These are phyloP conservation scores for Xestia rhomboidea DNA, from an alignment of 2,888 invertebrate genomes.

Conservation along the genomic window DNA sequence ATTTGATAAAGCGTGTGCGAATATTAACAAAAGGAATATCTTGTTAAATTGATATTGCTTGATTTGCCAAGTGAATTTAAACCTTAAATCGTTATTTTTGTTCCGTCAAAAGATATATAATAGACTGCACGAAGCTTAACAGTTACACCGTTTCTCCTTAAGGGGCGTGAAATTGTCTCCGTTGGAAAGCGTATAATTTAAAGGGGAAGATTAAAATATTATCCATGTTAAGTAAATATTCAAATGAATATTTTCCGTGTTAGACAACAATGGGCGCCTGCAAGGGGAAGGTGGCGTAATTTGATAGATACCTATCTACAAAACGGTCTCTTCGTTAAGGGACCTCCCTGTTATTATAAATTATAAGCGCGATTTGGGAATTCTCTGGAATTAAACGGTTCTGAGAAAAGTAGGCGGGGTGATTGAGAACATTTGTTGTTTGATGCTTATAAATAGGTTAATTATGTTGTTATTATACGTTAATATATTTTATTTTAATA, in stretches of 20 bases:
- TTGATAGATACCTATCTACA: slow-evolving; percentile 91
- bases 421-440: slow-evolving; percentile 68
- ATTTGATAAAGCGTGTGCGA: slow-evolving; percentile 91
- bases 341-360: slow-evolving; percentile 89
- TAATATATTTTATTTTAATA: no score
- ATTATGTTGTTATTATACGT: slow-evolving; percentile 31
- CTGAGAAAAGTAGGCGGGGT: slow-evolving; percentile 77
- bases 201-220: slow-evolving; percentile 92
- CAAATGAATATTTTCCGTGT: slow-evolving; percentile 91
- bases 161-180: slow-evolving; percentile 89
- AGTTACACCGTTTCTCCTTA: slow-evolving; percentile 82
- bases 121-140: slow-evolving; percentile 73
- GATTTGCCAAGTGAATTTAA: slow-evolving; percentile 75
- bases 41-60: slow-evolving; percentile 90
- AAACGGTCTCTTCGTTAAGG: slow-evolving; percentile 89
- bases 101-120: slow-evolving; percentile 71
- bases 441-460: slow-evolving; percentile 27
- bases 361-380: slow-evolving; percentile 89
- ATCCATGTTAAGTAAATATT: slow-evolving; percentile 92
- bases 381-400: slow-evolving; percentile 86
- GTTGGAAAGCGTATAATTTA: slow-evolving; percentile 91
- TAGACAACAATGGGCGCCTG: slow-evolving; percentile 88
- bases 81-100: slow-evolving; percentile 68
- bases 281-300: slow-evolving; percentile 87
- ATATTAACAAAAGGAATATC: slow-evolving; percentile 91